A percentile compares a stretch with the other conserved stretches of the same genome.
These are phyloP conservation scores for Drosophila tani DNA, from an alignment of 1,140 invertebrate species.

Conservation along the genomic window DNA sequence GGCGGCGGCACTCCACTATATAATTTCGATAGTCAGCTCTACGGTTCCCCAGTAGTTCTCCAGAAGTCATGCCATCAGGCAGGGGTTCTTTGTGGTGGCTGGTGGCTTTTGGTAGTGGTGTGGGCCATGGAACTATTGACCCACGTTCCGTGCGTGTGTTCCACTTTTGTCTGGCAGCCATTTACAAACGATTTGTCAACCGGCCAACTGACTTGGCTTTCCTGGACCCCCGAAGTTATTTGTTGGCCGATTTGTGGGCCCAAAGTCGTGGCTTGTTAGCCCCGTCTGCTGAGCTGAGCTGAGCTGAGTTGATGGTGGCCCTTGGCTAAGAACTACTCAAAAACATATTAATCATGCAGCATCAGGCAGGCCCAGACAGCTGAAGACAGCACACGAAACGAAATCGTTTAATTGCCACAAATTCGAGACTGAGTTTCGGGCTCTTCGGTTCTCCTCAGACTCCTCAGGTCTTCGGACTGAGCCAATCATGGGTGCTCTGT, in stretches of 20 bases:
- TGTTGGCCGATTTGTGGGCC: constrained; percentile 4
- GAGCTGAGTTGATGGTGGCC: constrained; percentile 43
- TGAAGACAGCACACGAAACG: constrained; percentile 51
- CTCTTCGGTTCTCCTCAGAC: background rate
- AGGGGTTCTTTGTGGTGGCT: background rate
- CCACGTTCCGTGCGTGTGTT: constrained; percentile 70
- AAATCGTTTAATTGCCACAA: constrained; percentile 76
- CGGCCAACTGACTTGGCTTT: constrained; percentile 32
- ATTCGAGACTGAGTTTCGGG: constrained; percentile 17
- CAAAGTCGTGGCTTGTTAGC: constrained; percentile 58
- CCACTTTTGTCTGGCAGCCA: constrained; percentile 78
- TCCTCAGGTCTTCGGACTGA: constrained; percentile 2
- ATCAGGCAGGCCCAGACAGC: constrained; percentile 49
- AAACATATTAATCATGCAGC: constrained; percentile 79
- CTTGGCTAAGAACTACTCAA: constrained; percentile 77
- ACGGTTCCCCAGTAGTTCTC: background rate
- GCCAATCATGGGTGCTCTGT: constrained; percentile 35
- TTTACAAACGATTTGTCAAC: constrained; percentile 81
- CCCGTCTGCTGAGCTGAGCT: background rate
- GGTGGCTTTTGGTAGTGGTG: too few relatives aligned
- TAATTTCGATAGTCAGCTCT: constrained; percentile 29
- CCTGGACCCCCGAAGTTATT: constrained; percentile 23
- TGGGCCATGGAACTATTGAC: constrained; percentile 4
- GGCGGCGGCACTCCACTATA: constrained; percentile 11
- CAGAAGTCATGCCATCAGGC: constrained; percentile 10